Evolutionary conservation across 2,888 invertebrate genomes (phyloP).

Genomic region (Marasmarcha lunaedactyla): DNA sequence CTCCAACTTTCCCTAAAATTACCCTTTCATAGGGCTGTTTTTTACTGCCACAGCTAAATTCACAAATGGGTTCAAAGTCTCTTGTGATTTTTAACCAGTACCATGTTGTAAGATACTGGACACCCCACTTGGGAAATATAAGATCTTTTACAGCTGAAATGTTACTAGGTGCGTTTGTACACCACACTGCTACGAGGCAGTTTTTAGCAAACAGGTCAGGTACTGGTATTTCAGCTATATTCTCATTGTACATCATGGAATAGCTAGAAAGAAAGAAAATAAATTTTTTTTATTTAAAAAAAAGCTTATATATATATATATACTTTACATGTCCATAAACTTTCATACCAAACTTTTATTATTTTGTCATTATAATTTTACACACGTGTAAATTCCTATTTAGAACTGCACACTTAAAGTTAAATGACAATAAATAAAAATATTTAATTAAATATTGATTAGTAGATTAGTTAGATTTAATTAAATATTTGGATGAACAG

Average conservation of each 20-base stretch:
- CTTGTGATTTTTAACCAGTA: slow-evolving; percentile 91
- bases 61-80: slow-evolving; percentile 75
- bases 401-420: no score
- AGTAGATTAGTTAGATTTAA: no score
- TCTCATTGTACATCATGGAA: slow-evolving; percentile 81
- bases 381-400: no score
- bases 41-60: slow-evolving; percentile 73
- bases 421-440: no score
- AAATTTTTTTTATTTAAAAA: not conserved
- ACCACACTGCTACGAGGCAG: slow-evolving; percentile 89
- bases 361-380: no score
- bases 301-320: no score
- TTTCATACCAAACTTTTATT: no score
- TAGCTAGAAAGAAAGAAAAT: slow-evolving; percentile 67
- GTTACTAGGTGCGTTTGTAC: slow-evolving; percentile 86
- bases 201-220: slow-evolving; percentile 68
- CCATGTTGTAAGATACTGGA: slow-evolving; percentile 80
- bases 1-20: slow-evolving; percentile 46
- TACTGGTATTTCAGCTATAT: slow-evolving; percentile 79
- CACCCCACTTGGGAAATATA: slow-evolving; percentile 85
- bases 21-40: slow-evolving; percentile 93
- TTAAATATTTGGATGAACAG: no score
- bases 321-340: no score
- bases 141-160: slow-evolving; percentile 74
- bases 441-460: no score